Base-by-base conservation (phyloP, 1,140 invertebrate genomes). In the Nymphalis io region DNA sequence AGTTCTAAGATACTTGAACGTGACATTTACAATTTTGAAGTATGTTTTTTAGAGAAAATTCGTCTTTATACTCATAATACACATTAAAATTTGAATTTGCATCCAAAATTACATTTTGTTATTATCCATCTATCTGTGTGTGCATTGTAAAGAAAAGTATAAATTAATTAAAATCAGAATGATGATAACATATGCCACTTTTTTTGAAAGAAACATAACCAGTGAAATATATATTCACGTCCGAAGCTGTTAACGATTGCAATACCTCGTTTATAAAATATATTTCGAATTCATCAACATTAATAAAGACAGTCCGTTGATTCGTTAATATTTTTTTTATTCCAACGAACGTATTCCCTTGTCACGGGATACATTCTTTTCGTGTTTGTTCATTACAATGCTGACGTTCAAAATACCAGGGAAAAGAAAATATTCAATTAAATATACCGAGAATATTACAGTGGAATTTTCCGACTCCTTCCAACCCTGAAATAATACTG, bases 401-500 rank as follows among this genome's bases (percentile, higher is more conserved):
- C 40, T 67, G 48, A 23, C 67, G 38, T 68, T 57, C 39, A 68
- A 61, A 68, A 68, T 51, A 39, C 27, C 48, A 57, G 51, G 40
- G n/a, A 55, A 68, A 33, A 55, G 48, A 69, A 69, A 63, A 69
- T 63, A 63, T 69, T 69, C 68, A 69, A 69, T 69, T 58, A 69
- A 63, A 69, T 46, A 65, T 48, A 67, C 64, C 23, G 23, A 44
- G 60, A 59, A 59, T 57, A 60, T 42, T 57, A 58, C 53, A 15
- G 21, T 21, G 60, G 48, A 46, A 48, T 58, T 58, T 62, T 58
- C 38, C 40, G 40, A 33, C 53, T 62, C 33, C 53, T 62, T 66
- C 64, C 46, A 70, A 60, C 68, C 61, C 58, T 72, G 67, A 66
- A 80, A 77, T 75, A 79, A 75, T 70, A 78, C 61, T 67, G 65